Base-by-base conservation (phyloP, 2,113 vertebrate species). In the Scophthalmus maximus region DNA sequence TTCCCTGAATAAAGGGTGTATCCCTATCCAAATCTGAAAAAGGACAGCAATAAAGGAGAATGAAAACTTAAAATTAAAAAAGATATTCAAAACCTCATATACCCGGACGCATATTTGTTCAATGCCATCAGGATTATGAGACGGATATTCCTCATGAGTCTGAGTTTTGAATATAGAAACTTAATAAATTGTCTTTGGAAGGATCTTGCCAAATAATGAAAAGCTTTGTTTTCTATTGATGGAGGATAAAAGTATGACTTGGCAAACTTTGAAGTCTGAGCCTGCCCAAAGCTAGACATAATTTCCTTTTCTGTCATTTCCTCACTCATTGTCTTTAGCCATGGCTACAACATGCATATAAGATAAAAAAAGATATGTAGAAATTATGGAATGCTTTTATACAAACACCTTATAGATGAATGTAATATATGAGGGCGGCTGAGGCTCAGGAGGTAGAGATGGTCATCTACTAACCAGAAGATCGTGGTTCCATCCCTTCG, bases 191-290 rank as follows among this genome's bases (percentile, higher is more conserved):
- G 1, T 11, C 46, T 25, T n/a, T n/a, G n/a, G n/a, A n/a, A n/a
- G n/a, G 8, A 46, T 46, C 11, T 52, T 68, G 34, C 46, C 50
- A 68, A 36, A 58, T 44, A 62, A 50, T 58, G 14, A 68, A 51
- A 52, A n/a, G 40, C 20, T 42, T 67, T 49, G 4, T 42, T 73
- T 60, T 62, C 26, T 64, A n/a, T 36, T 68, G 61, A 52, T 27
- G 15, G 26, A 32, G 25, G 42, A 69, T 74, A 22, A 73, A 40
- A 68, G 22, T 27, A 15, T 38, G 20, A 18, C 17, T 30, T 27
- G 29, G n/a, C 1, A 0, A 61, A 29, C 50, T 50, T 62, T 62
- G 38, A 61, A 30, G 11, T 60, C 34, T 51, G 29, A 50, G 50
- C 18, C 57, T 42, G 3, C 8, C 17, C 8, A 30, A 44, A 15